These are phyloP conservation scores for Pterostichus niger DNA, from an alignment of 2,888 invertebrate species.

Conservation along the genomic window DNA sequence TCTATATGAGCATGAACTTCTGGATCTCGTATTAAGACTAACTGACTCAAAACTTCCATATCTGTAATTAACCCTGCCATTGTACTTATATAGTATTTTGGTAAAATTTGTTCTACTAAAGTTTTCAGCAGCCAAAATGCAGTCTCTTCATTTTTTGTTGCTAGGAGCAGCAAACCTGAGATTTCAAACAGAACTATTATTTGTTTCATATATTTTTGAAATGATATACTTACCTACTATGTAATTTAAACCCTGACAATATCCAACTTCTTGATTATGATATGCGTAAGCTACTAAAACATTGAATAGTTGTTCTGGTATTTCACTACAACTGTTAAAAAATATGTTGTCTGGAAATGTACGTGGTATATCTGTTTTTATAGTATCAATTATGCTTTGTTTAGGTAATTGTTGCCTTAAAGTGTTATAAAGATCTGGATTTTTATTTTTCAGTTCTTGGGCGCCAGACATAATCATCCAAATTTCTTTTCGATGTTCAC, in stretches of 20 bases:
- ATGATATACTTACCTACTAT: slow-evolving; percentile 86
- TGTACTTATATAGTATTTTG: slow-evolving; percentile 92
- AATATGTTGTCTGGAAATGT: slow-evolving; percentile 98
- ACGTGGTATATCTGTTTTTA: slow-evolving; percentile 93
- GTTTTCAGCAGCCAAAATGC: slow-evolving; percentile 96
- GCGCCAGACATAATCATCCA: slow-evolving; percentile 95
- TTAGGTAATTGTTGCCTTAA: slow-evolving; percentile 86
- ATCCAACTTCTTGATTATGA: slow-evolving; percentile 92
- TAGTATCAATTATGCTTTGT: slow-evolving; percentile 87
- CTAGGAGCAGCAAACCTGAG: slow-evolving; percentile 88
- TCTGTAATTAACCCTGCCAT: slow-evolving; percentile 95
- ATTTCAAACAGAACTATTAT: slow-evolving; percentile 17
- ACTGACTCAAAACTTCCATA: slow-evolving; percentile 92
- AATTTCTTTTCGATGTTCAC: slow-evolving; percentile 83
- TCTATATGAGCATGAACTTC: slow-evolving; percentile 90
- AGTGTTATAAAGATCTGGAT: slow-evolving; percentile 84
- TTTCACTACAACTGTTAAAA: slow-evolving; percentile 87
- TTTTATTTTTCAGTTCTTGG: slow-evolving; percentile 82
- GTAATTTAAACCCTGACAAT: slow-evolving; percentile 97
- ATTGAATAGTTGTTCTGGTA: slow-evolving; percentile 89
- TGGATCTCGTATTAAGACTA: slow-evolving; percentile 90
- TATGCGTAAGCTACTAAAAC: slow-evolving; percentile 93
- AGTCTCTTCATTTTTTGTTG: slow-evolving; percentile 93
- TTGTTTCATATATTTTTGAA: neutral
- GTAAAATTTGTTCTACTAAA: slow-evolving; percentile 91